phyloP scores from a whole-genome alignment of 1,140 invertebrate species.

The Mizuhopecten yessoensis region DNA sequence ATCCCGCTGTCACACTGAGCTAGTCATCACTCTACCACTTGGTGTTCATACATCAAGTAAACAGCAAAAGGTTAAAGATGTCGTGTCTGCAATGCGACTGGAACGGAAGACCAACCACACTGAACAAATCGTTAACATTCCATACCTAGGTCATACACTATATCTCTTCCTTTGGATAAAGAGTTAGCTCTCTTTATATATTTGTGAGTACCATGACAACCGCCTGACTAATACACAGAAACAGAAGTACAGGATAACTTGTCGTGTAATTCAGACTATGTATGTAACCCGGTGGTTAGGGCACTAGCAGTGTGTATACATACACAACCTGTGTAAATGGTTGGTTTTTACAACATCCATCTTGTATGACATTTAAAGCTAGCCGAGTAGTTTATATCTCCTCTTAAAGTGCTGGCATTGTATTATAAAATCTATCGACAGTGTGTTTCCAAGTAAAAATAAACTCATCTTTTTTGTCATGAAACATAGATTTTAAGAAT shows the following conservation, averaged over 20 bases:
- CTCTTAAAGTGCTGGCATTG: too few relatives aligned
- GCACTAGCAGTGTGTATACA: too few relatives aligned
- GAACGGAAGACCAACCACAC: too few relatives aligned
- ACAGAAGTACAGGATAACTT: too few relatives aligned
- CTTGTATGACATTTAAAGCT: not conserved
- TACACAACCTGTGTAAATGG: too few relatives aligned
- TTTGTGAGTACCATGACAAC: not conserved
- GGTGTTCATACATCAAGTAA: too few relatives aligned
- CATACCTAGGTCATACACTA: not conserved
- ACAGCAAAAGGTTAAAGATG: too few relatives aligned
- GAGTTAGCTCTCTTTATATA: not conserved
- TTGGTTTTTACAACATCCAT: not conserved
- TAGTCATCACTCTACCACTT: too few relatives aligned
- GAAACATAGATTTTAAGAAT: not conserved
- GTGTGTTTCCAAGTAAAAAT: not conserved
- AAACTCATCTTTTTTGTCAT: not conserved
- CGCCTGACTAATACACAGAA: not conserved
- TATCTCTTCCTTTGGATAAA: not conserved
- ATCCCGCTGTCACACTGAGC: too few relatives aligned
- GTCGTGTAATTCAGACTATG: too few relatives aligned
- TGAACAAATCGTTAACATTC: not conserved
- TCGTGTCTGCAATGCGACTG: too few relatives aligned
- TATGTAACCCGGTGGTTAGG: too few relatives aligned
- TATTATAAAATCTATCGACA: not conserved
- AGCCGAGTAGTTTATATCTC: not conserved